Conservation (phyloP, 2,888 invertebrate species). For the Dysmachus trigonus region DNA sequence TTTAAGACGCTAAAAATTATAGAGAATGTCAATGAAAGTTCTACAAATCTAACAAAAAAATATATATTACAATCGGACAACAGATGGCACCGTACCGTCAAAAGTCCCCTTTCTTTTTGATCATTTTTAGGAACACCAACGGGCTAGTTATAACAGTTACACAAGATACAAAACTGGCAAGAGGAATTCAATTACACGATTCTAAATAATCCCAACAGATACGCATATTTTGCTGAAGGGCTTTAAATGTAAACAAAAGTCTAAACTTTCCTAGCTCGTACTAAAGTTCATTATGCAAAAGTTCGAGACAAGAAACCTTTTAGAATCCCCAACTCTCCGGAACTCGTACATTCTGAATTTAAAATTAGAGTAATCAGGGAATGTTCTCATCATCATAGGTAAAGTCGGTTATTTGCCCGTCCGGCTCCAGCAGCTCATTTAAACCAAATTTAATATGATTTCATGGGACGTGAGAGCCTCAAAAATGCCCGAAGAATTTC, state of each 20-base stretch:
- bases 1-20: no score
- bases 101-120: no score
- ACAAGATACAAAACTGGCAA: no score
- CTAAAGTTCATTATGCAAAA: conserved; percentile 1
- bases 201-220: background rate
- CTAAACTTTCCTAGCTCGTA: background rate
- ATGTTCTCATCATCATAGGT: background rate
- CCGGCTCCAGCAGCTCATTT: background rate
- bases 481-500: background rate
- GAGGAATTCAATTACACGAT: background rate
- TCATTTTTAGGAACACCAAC: no score
- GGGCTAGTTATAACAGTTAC: background rate
- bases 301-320: background rate
- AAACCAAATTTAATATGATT: background rate
- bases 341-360: background rate
- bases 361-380: conserved; percentile 3
- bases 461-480: background rate
- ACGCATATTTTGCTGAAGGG: background rate
- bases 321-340: background rate
- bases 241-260: background rate
- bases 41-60: no score
- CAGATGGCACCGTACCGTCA: no score
- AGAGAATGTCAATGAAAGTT: no score
- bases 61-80: no score
- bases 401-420: background rate